A percentile compares a stretch with the other conserved stretches of the same genome.
These are phyloP conservation scores for Eumerus sabulonum DNA, from an alignment of 2,888 invertebrate genomes.

Conservation along the genomic window DNA sequence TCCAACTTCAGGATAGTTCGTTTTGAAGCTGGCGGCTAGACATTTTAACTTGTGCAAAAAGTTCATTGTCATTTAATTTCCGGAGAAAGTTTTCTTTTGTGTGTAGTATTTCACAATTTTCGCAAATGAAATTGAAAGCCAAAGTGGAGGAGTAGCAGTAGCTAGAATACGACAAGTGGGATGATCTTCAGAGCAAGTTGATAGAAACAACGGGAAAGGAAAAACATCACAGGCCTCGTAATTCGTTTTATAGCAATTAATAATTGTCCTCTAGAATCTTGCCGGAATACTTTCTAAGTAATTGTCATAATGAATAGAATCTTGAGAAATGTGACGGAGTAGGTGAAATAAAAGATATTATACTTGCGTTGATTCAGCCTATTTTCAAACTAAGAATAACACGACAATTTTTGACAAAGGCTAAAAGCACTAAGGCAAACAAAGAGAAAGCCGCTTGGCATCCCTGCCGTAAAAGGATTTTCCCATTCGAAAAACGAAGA, in stretches of 20 bases:
- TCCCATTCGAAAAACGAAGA: too few species aligned
- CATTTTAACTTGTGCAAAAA: slow-evolving; percentile 64
- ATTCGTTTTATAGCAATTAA: slow-evolving; percentile 65
- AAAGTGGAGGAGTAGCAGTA: neutral
- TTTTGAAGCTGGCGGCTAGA: slow-evolving; percentile 58
- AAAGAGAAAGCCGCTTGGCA: too few species aligned
- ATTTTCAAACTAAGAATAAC: too few species aligned
- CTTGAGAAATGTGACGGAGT: too few species aligned
- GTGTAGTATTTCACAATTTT: slow-evolving; percentile 55
- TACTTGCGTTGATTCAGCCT: too few species aligned
- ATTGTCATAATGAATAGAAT: too few species aligned
- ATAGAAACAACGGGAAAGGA: slow-evolving; percentile 8
- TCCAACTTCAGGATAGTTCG: slow-evolving; percentile 46
- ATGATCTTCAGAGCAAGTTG: neutral
- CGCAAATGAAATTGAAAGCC: slow-evolving; percentile 61
- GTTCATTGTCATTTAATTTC: slow-evolving; percentile 67
- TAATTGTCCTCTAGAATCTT: slow-evolving; percentile 61
- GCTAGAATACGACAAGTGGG: neutral
- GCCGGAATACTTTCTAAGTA: neutral
- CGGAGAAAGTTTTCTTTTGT: slow-evolving; percentile 62
- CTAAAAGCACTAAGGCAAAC: too few species aligned
- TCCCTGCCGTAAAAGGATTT: too few species aligned
- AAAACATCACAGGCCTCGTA: slow-evolving; percentile 52
- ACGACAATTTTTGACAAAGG: too few species aligned
- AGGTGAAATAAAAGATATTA: too few species aligned